Evolutionary conservation across 2,797 vertebrate genomes (phyloP).

Genomic region (Spheniscus humboldti): DNA sequence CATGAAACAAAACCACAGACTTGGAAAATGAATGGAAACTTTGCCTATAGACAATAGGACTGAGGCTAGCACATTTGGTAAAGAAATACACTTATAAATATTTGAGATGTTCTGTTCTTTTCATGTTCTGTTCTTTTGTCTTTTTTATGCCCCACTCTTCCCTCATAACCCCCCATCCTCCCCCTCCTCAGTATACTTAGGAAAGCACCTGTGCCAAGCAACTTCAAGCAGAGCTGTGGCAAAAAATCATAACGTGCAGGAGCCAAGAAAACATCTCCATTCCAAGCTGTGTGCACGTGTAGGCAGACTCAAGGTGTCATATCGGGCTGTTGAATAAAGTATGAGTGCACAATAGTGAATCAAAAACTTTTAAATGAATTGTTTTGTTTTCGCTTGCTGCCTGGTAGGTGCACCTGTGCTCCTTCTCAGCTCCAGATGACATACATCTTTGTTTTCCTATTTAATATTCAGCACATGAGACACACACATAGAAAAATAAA

Average conservation of each 20-base stretch:
- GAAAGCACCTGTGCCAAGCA: background rate
- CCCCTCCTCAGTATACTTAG: background rate
- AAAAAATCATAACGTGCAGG: background rate
- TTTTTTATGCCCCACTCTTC: background rate
- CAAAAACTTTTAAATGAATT: conserved; percentile 40
- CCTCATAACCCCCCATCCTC: background rate
- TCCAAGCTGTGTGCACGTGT: background rate
- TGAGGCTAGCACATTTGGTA: background rate
- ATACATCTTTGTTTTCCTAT: conserved; percentile 25
- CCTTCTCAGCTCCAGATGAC: conserved; percentile 23
- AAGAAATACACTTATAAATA: background rate
- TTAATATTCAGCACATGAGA: conserved; percentile 32
- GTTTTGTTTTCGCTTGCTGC: conserved; percentile 3
- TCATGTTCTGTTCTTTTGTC: background rate
- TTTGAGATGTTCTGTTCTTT: background rate
- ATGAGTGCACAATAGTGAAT: background rate
- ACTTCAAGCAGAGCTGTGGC: background rate
- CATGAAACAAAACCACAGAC: fast-evolving
- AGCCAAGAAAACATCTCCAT: conserved; percentile 26
- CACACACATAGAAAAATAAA: background rate
- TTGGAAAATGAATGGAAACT: background rate
- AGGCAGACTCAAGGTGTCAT: background rate
- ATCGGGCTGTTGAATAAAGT: background rate
- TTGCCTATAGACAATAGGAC: background rate
- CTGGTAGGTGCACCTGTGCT: conserved; percentile 38